Percentiles rank a stretch among this genome's conserved stretches.
Evolutionary conservation across 2,888 invertebrate species (phyloP).

Genomic region (Tetragnatha montana): DNA sequence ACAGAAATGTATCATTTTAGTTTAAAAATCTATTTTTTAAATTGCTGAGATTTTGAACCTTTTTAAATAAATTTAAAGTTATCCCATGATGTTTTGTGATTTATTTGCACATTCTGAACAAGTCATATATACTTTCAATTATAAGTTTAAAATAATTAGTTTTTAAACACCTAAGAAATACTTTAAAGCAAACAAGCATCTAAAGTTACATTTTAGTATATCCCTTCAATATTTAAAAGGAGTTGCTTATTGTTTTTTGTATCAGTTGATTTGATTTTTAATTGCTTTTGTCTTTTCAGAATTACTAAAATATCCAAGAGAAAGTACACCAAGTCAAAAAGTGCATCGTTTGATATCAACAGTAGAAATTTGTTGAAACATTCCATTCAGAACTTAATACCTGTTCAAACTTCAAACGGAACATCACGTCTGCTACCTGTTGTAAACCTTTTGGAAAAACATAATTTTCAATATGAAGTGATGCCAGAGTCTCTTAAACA

Average conservation of each 20-base stretch:
- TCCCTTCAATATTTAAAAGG: too few species aligned
- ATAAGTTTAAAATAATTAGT: too few species aligned
- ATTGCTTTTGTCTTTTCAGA: conserved; percentile 5
- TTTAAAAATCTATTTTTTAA: too few species aligned
- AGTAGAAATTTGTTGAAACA: conserved; percentile 6
- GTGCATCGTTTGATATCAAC: background rate
- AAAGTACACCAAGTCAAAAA: conserved; percentile 6
- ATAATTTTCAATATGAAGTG: conserved; percentile 48
- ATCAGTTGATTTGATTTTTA: background rate
- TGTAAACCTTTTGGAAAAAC: conserved; percentile 32
- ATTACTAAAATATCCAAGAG: conserved; percentile 17
- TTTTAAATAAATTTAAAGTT: too few species aligned
- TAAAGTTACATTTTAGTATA: too few species aligned
- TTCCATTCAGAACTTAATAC: background rate
- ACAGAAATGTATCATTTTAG: too few species aligned
- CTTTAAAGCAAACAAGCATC: too few species aligned
- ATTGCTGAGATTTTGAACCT: too few species aligned
- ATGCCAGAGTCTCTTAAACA: conserved; percentile 14
- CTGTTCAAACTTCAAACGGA: background rate
- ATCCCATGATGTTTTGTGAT: too few species aligned
- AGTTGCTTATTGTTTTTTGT: background rate
- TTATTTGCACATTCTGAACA: too few species aligned
- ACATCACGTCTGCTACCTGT: conserved; percentile 16
- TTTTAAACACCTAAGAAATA: too few species aligned
- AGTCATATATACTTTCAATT: too few species aligned